Conservation (phyloP, 2,888 invertebrate species). For the Cataglyphis rosenhaueri region DNA sequence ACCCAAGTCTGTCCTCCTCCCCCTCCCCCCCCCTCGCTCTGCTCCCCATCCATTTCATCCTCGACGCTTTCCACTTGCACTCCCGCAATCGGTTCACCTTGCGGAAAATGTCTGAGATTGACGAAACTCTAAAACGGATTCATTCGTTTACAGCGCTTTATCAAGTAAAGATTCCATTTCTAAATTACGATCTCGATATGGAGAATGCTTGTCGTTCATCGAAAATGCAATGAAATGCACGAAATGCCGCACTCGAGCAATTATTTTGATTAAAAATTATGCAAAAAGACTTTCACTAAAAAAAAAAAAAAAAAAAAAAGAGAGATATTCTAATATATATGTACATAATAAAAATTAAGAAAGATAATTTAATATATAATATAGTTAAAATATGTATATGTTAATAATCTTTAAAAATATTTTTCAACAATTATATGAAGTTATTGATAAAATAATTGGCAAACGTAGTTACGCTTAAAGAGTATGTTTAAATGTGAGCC, state of each 20-base stretch:
- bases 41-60: neutral
- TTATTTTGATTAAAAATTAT: neutral
- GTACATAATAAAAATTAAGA: neutral
- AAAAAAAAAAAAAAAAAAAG: neutral
- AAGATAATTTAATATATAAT: neutral
- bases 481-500: neutral
- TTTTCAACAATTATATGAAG: neutral
- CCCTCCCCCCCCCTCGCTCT: neutral
- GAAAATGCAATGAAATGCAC: neutral
- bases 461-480: neutral
- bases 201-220: constrained; percentile 59
- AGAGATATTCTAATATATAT: neutral
- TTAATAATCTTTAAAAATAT: neutral
- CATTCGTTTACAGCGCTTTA: constrained; percentile 38
- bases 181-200: constrained; percentile 65
- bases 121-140: constrained; percentile 49
- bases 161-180: constrained; percentile 60
- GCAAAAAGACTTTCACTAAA: neutral
- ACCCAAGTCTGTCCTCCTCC: constrained; percentile 30
- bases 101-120: constrained; percentile 45
- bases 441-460: neutral
- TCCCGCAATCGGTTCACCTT: constrained; percentile 31
- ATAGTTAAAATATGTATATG: too few relatives aligned
- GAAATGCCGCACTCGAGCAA: neutral
- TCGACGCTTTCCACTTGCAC: constrained; percentile 13